Evolutionary conservation across 37 sponge, comb jelly and placozoan species (phyloP).

Genomic region (Aplysina aerophoba): DNA sequence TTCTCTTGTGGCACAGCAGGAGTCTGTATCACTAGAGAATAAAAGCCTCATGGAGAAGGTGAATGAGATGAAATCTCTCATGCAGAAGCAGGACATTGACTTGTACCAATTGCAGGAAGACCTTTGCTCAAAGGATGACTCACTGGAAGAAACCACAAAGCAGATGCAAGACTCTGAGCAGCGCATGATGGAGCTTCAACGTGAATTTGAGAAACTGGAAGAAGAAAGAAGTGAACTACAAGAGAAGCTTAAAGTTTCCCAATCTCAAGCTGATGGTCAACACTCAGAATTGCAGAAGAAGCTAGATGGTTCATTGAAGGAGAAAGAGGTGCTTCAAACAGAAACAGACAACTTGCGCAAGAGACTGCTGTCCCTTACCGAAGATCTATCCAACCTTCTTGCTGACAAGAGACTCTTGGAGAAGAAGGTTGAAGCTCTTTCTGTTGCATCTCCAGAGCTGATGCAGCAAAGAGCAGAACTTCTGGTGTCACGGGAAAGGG

Average conservation of each 20-base stretch:
- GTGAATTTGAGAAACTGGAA: conserved; percentile 28
- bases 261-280: background rate
- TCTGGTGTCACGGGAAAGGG: conserved; percentile 1
- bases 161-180: conserved; percentile 29
- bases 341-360: conserved; percentile 9
- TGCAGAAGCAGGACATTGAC: conserved; percentile 30
- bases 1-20: background rate
- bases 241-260: background rate
- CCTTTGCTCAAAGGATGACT: conserved; percentile 21
- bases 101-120: conserved; percentile 22
- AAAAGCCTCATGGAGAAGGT: background rate
- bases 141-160: conserved; percentile 15
- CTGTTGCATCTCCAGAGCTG: conserved; percentile 9
- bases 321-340: background rate
- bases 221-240: conserved; percentile 28
- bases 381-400: conserved; percentile 19
- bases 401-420: conserved; percentile 28
- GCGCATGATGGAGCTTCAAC: conserved; percentile 32
- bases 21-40: background rate
- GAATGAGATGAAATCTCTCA: background rate
- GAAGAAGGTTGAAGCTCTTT: conserved; percentile 26
- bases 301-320: background rate
- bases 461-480: conserved; percentile 19
- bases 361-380: conserved; percentile 7
- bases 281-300: background rate